Percentiles rank a stretch among this genome's conserved stretches.
These are phyloP conservation scores for Psix sp. DNA, from an alignment of 1,140 invertebrate genomes.

Conservation along the genomic window DNA sequence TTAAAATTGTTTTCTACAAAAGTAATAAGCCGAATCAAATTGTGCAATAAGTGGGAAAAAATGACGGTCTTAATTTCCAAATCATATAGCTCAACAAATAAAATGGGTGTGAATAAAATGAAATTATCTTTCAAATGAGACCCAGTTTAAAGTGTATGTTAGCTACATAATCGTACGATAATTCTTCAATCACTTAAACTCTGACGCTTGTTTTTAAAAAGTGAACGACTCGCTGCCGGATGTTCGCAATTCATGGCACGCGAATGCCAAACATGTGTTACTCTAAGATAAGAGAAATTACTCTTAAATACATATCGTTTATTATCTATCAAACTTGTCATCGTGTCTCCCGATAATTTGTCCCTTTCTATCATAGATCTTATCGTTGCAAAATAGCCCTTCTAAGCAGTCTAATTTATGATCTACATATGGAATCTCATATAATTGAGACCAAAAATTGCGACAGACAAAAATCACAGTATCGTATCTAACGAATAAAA, in stretches of 20 bases:
- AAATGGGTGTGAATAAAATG: too few species aligned
- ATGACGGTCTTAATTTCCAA: too few species aligned
- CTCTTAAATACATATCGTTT: slow-evolving; percentile 52
- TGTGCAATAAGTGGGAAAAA: too few species aligned
- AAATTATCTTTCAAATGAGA: not conserved
- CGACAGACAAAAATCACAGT: not conserved
- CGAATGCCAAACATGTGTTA: slow-evolving; percentile 66
- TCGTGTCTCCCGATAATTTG: slow-evolving; percentile 18
- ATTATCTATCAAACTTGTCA: slow-evolving; percentile 33
- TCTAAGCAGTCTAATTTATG: slow-evolving; percentile 12
- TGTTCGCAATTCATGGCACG: slow-evolving; percentile 64
- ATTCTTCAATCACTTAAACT: slow-evolving; percentile 30
- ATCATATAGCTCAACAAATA: too few species aligned
- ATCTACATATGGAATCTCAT: too few species aligned
- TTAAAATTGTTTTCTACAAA: too few species aligned
- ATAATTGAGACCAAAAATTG: too few species aligned
- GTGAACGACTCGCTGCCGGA: slow-evolving; percentile 53
- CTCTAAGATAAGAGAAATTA: slow-evolving; percentile 64
- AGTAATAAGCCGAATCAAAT: too few species aligned
- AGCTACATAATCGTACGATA: slow-evolving; percentile 6
- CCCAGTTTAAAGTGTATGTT: not conserved
- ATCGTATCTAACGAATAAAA: not conserved
- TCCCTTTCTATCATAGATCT: slow-evolving; percentile 25
- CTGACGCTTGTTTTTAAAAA: slow-evolving; percentile 36
- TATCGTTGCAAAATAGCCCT: not conserved